Percentiles rank a stretch among this genome's conserved stretches.
Conservation (phyloP, 2,797 vertebrate species). For the Cossypha heuglini region DNA sequence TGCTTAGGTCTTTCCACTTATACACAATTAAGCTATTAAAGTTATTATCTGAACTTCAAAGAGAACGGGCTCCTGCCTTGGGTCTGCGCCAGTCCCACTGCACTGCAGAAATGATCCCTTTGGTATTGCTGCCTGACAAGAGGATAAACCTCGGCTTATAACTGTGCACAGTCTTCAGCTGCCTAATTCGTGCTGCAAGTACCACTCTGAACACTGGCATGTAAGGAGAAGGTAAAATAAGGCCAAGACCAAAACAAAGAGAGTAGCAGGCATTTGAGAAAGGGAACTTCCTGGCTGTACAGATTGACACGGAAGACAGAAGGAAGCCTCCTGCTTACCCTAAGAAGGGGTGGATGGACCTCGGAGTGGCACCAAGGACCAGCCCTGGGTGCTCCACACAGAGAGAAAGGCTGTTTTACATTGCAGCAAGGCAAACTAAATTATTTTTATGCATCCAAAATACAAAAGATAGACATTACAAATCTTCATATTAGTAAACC, state of each 20-base stretch:
- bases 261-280: background rate
- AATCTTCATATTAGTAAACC: background rate
- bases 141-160: background rate
- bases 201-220: accelerated
- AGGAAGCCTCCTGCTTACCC: background rate
- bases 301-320: background rate
- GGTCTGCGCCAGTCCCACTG: background rate
- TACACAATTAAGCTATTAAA: background rate
- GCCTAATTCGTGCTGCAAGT: background rate
- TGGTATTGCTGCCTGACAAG: background rate
- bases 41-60: background rate
- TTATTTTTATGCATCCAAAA: background rate
- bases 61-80: background rate
- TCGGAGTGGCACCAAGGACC: background rate
- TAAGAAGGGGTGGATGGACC: background rate
- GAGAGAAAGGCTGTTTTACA: background rate
- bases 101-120: accelerated
- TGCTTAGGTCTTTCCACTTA: background rate
- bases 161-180: background rate
- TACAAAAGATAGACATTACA: background rate
- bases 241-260: background rate
- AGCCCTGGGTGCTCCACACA: accelerated
- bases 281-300: background rate
- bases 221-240: background rate
- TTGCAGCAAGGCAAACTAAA: background rate